Conservation (phyloP, 1,140 invertebrate species). For the Colletes gigas region DNA sequence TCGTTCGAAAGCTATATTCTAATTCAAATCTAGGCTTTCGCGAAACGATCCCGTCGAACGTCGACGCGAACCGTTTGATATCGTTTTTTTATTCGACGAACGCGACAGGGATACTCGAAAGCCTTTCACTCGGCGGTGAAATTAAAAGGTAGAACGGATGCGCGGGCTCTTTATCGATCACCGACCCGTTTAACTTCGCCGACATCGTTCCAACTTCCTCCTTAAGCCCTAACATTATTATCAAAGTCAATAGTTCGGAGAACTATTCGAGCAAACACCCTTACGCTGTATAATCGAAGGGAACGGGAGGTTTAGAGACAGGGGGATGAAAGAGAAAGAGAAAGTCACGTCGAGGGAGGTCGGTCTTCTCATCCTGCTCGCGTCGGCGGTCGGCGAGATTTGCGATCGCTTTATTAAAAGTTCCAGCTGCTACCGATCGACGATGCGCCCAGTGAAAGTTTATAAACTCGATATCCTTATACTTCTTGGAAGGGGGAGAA, state of each 20-base stretch:
- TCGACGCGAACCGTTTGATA: background rate
- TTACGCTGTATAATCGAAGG: conserved; percentile 22
- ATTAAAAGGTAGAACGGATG: conserved; percentile 13
- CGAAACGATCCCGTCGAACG: too few relatives aligned
- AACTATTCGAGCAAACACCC: conserved; percentile 40
- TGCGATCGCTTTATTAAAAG: conserved; percentile 69
- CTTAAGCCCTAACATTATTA: conserved; percentile 41
- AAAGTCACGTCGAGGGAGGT: conserved; percentile 5
- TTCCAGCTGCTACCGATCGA: conserved; percentile 55
- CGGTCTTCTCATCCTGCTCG: conserved; percentile 12
- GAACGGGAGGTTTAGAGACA: background rate
- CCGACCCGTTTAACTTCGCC: conserved; percentile 17
- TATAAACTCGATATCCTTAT: conserved; percentile 45
- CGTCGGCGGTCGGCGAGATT: conserved; percentile 34
- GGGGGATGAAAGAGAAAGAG: background rate
- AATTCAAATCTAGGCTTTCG: too few relatives aligned
- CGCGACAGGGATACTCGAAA: background rate
- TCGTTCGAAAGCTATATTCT: background rate
- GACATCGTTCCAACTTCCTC: conserved; percentile 28
- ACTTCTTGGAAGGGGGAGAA: background rate
- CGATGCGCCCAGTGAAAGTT: conserved; percentile 51
- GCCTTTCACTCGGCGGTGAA: background rate
- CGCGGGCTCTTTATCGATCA: conserved; percentile 38
- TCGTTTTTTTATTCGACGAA: background rate
- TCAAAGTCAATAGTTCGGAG: conserved; percentile 45